Percentiles rank a stretch among this genome's conserved stretches.
These are phyloP conservation scores for Limnephilus auricula DNA, from an alignment of 2,888 invertebrate genomes.

Conservation along the genomic window DNA sequence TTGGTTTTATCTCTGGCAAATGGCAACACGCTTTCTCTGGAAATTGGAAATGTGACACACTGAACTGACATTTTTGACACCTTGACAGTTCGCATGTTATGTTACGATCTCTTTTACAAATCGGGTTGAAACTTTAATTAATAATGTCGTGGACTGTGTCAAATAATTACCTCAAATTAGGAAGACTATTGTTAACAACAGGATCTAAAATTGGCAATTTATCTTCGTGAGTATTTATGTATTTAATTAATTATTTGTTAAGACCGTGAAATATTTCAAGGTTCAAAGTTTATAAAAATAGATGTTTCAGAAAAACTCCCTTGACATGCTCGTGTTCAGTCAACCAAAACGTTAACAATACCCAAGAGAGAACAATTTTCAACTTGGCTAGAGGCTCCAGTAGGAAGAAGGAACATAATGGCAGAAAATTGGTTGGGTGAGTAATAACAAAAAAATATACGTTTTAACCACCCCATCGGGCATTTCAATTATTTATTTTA, in stretches of 20 bases:
- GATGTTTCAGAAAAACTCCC: constrained; percentile 54
- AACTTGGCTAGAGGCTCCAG: constrained; percentile 72
- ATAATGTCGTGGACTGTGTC: constrained; percentile 32
- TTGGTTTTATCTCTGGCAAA: neutral
- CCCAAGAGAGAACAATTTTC: constrained; percentile 72
- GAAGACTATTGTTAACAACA: constrained; percentile 3
- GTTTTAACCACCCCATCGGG: neutral
- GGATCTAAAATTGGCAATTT: neutral
- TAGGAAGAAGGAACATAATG: constrained; percentile 82
- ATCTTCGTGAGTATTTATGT: constrained; percentile 28
- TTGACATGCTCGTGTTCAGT: constrained; percentile 44
- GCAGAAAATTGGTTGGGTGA: constrained; percentile 87
- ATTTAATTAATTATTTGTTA: constrained; percentile 11
- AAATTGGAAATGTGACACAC: constrained; percentile 18
- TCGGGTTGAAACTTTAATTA: neutral
- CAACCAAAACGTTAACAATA: constrained; percentile 8
- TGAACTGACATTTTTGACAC: neutral
- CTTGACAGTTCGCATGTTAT: constrained; percentile 34
- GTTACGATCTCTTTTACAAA: neutral
- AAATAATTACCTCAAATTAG: constrained; percentile 32
- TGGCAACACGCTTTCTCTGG: neutral
- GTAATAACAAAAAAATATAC: constrained; percentile 67
- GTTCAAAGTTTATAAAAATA: constrained; percentile 55
- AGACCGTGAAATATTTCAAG: constrained; percentile 53
- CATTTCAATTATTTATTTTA: neutral